Evolutionary conservation across 2,113 vertebrate genomes (phyloP).

Genomic region (Ictalurus punctatus): DNA sequence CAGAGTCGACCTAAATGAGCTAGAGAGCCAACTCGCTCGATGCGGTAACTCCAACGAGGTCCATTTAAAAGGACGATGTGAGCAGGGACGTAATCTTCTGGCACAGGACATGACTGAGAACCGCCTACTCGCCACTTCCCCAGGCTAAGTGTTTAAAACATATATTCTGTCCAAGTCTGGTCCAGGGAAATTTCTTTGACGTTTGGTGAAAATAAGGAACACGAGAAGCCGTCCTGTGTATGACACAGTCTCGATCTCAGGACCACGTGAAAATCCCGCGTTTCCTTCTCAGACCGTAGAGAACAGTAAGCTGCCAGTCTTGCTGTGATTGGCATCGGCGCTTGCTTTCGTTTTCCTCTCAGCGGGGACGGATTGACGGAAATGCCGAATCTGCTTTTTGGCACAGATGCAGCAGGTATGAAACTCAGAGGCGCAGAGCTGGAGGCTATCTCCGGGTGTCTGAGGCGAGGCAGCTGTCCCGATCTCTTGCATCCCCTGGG

Average conservation of each 20-base stretch:
- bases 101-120: not conserved
- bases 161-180: too few relatives aligned
- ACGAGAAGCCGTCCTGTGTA: not conserved
- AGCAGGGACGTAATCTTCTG: not conserved
- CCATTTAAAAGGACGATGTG: not conserved
- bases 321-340: conserved; percentile 31
- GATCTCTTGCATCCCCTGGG: conserved; percentile 30
- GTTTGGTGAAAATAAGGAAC: not conserved
- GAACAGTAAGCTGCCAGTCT: conserved; percentile 6
- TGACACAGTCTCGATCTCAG: not conserved
- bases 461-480: conserved; percentile 31
- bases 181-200: not conserved
- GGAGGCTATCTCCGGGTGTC: conserved; percentile 27
- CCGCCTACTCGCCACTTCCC: not conserved
- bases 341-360: conserved; percentile 33
- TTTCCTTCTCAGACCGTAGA: not conserved
- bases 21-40: not conserved
- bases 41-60: not conserved
- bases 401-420: not conserved
- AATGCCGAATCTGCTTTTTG: not conserved
- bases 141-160: not conserved
- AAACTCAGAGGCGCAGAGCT: not conserved
- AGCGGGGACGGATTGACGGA: not conserved
- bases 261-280: not conserved
- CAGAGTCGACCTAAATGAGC: not conserved